A percentile compares a stretch with the other conserved stretches of the same genome.
Conservation (phyloP, 2,888 invertebrate species). For the Dione juno region DNA sequence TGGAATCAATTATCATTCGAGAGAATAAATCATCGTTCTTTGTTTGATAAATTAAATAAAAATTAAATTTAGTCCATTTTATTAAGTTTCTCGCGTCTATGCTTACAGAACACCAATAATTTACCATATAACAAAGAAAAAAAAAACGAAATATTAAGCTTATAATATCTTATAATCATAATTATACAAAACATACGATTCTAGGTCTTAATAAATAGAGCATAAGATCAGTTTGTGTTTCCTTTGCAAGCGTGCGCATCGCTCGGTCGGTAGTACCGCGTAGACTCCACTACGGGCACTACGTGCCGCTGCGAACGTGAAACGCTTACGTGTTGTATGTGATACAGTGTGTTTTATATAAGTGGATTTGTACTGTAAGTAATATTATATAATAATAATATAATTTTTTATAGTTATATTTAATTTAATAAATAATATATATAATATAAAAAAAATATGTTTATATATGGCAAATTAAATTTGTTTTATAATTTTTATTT, state of each 20-base stretch:
- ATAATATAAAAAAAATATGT: too few relatives aligned
- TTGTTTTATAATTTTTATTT: too few relatives aligned
- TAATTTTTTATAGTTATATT: constrained; percentile 2
- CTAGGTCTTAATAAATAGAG: constrained; percentile 45
- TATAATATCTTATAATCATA: constrained; percentile 3
- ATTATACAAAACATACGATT: constrained; percentile 37
- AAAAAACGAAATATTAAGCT: neutral
- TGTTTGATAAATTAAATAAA: too few relatives aligned
- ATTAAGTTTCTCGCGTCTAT: too few relatives aligned
- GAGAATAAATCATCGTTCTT: too few relatives aligned
- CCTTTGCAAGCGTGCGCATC: constrained; percentile 49
- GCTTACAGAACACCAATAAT: too few relatives aligned
- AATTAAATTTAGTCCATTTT: too few relatives aligned
- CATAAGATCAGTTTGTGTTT: constrained; percentile 46
- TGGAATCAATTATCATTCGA: too few relatives aligned
- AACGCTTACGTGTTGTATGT: constrained; percentile 38
- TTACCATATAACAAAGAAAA: neutral
- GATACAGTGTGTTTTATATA: constrained; percentile 13
- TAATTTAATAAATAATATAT: neutral
- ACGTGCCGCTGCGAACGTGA: constrained; percentile 46
- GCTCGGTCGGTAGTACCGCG: constrained; percentile 49
- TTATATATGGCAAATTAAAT: too few relatives aligned
- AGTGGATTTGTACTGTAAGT: constrained; percentile 10
- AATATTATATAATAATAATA: neutral
- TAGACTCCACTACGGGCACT: constrained; percentile 50